phyloP scores from a whole-genome alignment of 2,888 invertebrate species.

The Allygus modestus region DNA sequence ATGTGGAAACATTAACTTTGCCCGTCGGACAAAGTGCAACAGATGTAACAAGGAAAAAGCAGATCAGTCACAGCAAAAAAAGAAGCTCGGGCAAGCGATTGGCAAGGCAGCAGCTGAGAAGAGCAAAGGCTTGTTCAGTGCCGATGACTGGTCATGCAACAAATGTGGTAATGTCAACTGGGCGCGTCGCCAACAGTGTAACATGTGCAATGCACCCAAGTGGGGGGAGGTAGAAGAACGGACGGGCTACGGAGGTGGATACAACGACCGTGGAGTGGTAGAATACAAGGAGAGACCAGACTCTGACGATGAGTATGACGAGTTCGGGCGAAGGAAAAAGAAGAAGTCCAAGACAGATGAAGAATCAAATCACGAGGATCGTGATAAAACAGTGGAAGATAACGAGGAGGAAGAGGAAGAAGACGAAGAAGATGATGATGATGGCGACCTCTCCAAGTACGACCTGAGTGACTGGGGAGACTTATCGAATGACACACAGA shows the following conservation, averaged over 20 bases:
- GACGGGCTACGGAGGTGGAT: slow-evolving; percentile 91
- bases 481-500: slow-evolving; percentile 64
- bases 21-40: slow-evolving; percentile 92
- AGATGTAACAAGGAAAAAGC: slow-evolving; percentile 76
- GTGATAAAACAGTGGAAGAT: slow-evolving; percentile 72
- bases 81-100: slow-evolving; percentile 96
- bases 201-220: slow-evolving; percentile 99
- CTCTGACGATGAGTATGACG: slow-evolving; percentile 96
- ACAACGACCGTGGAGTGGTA: slow-evolving; percentile 96
- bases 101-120: slow-evolving; percentile 99
- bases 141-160: slow-evolving; percentile 99
- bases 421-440: slow-evolving; percentile 72
- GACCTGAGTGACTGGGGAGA: slow-evolving; percentile 82
- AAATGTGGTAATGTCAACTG: slow-evolving; percentile 99
- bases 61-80: slow-evolving; percentile 79
- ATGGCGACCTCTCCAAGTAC: slow-evolving; percentile 87
- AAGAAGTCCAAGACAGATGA: slow-evolving; percentile 72
- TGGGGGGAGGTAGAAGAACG: slow-evolving; percentile 94
- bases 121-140: slow-evolving; percentile 96
- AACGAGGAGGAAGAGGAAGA: slow-evolving; percentile 78
- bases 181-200: slow-evolving; percentile 97
- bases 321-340: slow-evolving; percentile 79
- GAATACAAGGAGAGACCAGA: slow-evolving; percentile 94
- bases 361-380: slow-evolving; percentile 72
- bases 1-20: slow-evolving; percentile 85